Evolutionary conservation across 2,113 vertebrate species (phyloP).

Genomic region (Brachyhypopomus occidentalis): DNA sequence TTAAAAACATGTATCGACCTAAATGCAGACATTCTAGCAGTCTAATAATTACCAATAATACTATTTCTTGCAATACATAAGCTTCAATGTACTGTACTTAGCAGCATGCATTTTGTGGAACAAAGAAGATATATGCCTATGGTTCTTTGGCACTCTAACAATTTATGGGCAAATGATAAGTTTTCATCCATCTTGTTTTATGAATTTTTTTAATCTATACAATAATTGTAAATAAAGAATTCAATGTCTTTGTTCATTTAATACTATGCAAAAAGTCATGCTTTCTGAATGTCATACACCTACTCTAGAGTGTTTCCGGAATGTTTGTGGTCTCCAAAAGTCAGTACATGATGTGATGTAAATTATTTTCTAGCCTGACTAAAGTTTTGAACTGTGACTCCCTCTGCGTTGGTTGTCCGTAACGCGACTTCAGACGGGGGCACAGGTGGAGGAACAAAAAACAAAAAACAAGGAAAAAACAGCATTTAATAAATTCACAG

Average conservation of each 20-base stretch:
- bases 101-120: constrained; percentile 97
- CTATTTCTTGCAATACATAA: constrained; percentile 89
- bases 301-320: constrained; percentile 86
- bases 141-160: constrained; percentile 90
- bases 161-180: constrained; percentile 95
- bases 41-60: constrained; percentile 67
- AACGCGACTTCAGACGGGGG: constrained; percentile 82
- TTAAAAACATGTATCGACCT: constrained; percentile 76
- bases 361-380: constrained; percentile 85
- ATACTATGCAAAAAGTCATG: constrained; percentile 99
- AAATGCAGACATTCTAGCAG: constrained; percentile 69
- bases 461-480: constrained; percentile 56
- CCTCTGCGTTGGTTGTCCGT: constrained; percentile 85
- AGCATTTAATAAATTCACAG: constrained; percentile 86
- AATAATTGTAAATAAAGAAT: constrained; percentile 99
- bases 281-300: constrained; percentile 90
- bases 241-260: constrained; percentile 99
- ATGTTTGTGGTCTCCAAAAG: constrained; percentile 88
- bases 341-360: constrained; percentile 84
- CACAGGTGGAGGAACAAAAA: constrained; percentile 77
- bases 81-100: constrained; percentile 95
- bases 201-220: constrained; percentile 96
- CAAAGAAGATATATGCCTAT: constrained; percentile 81
- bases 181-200: constrained; percentile 98
- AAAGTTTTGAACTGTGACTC: constrained; percentile 81